These are phyloP conservation scores for Herpailurus yagouaroundi DNA, from an alignment of 2,113 vertebrate species.

Conservation along the genomic window DNA sequence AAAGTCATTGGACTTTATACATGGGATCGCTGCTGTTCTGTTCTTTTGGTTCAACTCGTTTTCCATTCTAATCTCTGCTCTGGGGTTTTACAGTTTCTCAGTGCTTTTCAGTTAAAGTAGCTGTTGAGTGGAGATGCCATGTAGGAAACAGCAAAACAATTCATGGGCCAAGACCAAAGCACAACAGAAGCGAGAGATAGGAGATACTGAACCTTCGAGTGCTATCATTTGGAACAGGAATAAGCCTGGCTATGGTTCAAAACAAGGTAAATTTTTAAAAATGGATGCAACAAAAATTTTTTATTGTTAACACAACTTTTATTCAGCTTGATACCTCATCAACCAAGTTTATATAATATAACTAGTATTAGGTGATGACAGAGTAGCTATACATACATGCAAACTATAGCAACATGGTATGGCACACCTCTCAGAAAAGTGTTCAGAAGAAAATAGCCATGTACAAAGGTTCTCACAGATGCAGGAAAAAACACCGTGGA, in stretches of 20 bases:
- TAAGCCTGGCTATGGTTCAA: not conserved
- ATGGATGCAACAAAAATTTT: not conserved
- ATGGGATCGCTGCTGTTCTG: not conserved
- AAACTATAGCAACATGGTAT: not conserved
- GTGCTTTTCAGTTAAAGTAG: not conserved
- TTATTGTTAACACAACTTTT: not conserved
- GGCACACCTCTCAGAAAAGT: not conserved
- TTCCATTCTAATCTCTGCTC: not conserved
- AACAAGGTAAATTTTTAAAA: not conserved
- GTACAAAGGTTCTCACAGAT: not conserved
- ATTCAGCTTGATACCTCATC: not conserved
- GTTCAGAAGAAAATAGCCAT: not conserved
- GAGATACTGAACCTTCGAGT: not conserved
- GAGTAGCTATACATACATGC: not conserved
- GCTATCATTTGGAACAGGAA: not conserved
- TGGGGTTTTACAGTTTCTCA: not conserved
- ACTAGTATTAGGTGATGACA: not conserved
- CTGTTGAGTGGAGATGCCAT: not conserved
- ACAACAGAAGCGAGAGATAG: not conserved
- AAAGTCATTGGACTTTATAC: conserved; percentile 77
- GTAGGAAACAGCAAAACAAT: not conserved
- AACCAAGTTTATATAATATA: not conserved
- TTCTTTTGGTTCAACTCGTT: conserved; percentile 10
- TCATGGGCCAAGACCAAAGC: not conserved
- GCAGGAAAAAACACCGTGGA: not conserved